These are phyloP conservation scores for Zonotrichia albicollis DNA, from an alignment of 2,797 vertebrate genomes.

Conservation along the genomic window DNA sequence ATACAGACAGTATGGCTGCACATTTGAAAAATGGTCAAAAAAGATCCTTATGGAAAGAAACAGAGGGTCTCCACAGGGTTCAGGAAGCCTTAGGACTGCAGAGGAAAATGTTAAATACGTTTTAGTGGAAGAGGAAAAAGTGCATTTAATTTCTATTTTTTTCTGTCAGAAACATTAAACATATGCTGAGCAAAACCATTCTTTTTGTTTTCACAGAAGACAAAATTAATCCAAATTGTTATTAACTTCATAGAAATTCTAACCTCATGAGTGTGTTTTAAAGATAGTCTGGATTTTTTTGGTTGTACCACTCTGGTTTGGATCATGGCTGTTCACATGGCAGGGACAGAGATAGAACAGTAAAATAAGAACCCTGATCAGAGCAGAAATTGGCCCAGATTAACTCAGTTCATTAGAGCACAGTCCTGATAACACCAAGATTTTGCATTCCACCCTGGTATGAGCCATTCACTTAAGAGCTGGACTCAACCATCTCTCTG, in stretches of 20 bases:
- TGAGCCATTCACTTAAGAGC: not conserved
- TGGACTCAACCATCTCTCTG: not conserved
- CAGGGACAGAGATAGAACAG: not conserved
- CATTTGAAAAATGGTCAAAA: not conserved
- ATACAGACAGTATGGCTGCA: not conserved
- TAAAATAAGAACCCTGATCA: not conserved
- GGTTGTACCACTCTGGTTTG: not conserved
- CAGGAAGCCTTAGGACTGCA: not conserved
- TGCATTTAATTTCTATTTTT: not conserved
- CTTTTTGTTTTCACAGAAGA: not conserved
- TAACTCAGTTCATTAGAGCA: too few species aligned
- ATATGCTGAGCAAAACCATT: not conserved
- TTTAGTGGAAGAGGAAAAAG: not conserved
- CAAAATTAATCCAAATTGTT: not conserved
- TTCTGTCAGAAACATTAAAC: not conserved
- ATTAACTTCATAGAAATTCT: not conserved
- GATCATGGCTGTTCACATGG: not conserved
- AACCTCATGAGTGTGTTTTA: not conserved
- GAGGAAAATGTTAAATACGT: not conserved
- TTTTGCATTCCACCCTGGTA: too few species aligned
- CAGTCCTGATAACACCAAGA: rapidly evolving
- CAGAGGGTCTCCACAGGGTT: not conserved
- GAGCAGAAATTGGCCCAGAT: not conserved
- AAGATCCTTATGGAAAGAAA: not conserved
- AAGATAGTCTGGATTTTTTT: not conserved